Evolutionary conservation across 2,113 vertebrate species (phyloP).

Genomic region (Maccullochella peelii): DNA sequence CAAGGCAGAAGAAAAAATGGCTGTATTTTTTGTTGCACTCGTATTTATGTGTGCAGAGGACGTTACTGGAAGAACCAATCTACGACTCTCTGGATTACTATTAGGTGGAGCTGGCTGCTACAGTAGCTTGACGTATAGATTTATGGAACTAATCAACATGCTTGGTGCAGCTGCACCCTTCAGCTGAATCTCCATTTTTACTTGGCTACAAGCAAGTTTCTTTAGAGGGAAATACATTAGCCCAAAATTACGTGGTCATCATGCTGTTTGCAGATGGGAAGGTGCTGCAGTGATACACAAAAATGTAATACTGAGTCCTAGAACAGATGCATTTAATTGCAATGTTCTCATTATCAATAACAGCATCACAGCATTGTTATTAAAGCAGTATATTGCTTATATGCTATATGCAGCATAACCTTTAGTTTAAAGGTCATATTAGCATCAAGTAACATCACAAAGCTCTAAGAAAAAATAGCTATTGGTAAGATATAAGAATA

Average conservation of each 20-base stretch:
- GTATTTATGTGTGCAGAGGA: not conserved
- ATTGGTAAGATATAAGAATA: not conserved
- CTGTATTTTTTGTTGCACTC: not conserved
- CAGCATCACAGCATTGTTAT: not conserved
- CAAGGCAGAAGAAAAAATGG: constrained; percentile 2
- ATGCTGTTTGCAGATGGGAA: not conserved
- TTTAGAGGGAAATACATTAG: not conserved
- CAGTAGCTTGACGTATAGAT: constrained; percentile 8
- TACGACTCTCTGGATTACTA: not conserved
- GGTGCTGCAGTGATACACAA: not conserved
- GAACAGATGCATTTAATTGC: not conserved
- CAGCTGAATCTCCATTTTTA: not conserved
- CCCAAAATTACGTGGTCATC: not conserved
- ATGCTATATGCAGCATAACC: not conserved
- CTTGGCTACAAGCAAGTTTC: not conserved
- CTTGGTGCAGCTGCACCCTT: constrained; percentile 12
- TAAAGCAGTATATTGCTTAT: not conserved
- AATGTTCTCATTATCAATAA: not conserved
- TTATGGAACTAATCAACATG: constrained; percentile 8
- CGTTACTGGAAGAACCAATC: not conserved
- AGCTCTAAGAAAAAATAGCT: not conserved
- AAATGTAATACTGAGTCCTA: not conserved
- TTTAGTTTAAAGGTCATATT: not conserved
- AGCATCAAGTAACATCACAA: not conserved
- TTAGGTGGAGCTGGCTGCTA: not conserved